Evolutionary conservation across 2,797 vertebrate genomes (phyloP).

Genomic region (Nyctibius grandis): DNA sequence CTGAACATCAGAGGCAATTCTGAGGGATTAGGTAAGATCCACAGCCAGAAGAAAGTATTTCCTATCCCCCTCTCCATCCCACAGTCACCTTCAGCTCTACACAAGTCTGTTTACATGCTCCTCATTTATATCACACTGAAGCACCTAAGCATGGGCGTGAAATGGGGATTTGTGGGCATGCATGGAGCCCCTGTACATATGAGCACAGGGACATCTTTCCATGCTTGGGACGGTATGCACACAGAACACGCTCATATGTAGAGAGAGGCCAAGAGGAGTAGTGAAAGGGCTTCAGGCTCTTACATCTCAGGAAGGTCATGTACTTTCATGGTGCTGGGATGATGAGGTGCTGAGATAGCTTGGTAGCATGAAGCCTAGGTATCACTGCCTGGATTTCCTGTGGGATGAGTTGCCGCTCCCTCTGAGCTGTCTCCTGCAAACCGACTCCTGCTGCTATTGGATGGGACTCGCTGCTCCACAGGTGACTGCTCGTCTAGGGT

Average conservation of each 20-base stretch:
- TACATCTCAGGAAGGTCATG: accelerated
- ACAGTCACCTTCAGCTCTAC: neutral
- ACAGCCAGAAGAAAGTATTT: neutral
- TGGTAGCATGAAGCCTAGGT: neutral
- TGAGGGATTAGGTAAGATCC: neutral
- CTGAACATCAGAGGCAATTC: neutral
- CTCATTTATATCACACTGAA: neutral
- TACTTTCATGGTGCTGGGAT: neutral
- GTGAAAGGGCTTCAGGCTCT: neutral
- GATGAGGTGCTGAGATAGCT: neutral
- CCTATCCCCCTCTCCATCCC: neutral
- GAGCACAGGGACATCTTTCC: accelerated
- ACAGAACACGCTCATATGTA: neutral
- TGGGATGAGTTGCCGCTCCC: neutral
- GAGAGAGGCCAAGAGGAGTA: neutral
- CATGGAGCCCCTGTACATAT: accelerated
- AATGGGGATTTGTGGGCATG: neutral
- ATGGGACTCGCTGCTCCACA: neutral
- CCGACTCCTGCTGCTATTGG: neutral
- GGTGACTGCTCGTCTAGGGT: accelerated
- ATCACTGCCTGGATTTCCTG: neutral
- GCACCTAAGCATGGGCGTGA: neutral
- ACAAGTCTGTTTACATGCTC: neutral
- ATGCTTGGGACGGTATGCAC: accelerated
- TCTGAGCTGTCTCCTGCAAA: neutral